Evolutionary conservation across 1,140 invertebrate species (phyloP), one percentile per base, ranked within the genome.

Genomic region (Gonioctena quinquepunctata): DNA sequence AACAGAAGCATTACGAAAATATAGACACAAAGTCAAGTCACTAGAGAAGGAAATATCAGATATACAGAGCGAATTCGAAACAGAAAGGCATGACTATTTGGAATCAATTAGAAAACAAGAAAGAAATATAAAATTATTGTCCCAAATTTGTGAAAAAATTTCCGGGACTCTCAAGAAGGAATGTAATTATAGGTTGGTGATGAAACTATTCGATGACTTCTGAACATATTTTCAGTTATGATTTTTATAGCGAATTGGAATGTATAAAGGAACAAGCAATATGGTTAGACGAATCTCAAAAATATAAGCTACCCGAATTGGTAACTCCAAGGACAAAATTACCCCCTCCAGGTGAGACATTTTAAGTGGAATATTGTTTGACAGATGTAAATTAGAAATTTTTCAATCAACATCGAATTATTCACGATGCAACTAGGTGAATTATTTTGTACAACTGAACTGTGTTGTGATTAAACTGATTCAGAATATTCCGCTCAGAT

Each of bases 21-120:
- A 89, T 72, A 87, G 91, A 76, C 84, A 89, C 71, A 92, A 91
- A 83, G 83, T 90, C 13, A 86, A 87, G 79, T 82, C 87, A 21
- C 78, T 93, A 57, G 90, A 94, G 77, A 84, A 88, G 70, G 94
- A 95, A 82, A 91, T 95, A 7, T 81, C 84, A 18, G 94, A 96
- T 83, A 83, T 96, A 1, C 93, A 94, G 74, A 88, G 90, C 48
- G 94, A 96, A 85, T 96, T 96, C 83, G 92, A 96, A 84, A 86
- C 89, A 63, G 94, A 96, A 78, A 82, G 94, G 8, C 89, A 92
- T 2, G 94, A 96, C 80, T 95, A 95, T 78, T 83, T 96, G 50
- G 94, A 96, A 80, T 93, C 93, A 2, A 94, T 96, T 49, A 83
- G 94, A 18, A 87, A 89, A 79, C 91, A 94, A 78, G 91, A 94